These are phyloP conservation scores for Hylaea fasciaria DNA, from an alignment of 2,888 invertebrate genomes.

Conservation along the genomic window DNA sequence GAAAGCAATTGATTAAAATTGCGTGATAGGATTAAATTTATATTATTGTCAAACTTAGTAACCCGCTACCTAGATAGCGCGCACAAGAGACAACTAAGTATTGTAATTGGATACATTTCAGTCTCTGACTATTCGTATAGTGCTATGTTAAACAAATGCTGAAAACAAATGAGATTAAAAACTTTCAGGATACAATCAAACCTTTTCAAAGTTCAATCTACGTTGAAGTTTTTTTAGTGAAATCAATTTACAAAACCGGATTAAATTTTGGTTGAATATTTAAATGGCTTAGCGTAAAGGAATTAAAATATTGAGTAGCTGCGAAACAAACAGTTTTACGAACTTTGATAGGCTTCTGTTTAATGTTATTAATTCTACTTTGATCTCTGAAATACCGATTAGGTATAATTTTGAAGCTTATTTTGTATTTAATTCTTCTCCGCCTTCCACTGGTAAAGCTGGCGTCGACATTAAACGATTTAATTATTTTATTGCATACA, in stretches of 20 bases:
- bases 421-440: too few relatives aligned
- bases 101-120: neutral
- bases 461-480: neutral
- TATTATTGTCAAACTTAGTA: too few relatives aligned
- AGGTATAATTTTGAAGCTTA: too few relatives aligned
- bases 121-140: neutral
- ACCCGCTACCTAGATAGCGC: too few relatives aligned
- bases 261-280: slow-evolving; percentile 30
- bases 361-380: too few relatives aligned
- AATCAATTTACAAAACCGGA: slow-evolving; percentile 29
- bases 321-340: slow-evolving; percentile 13
- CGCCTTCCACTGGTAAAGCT: neutral
- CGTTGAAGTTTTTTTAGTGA: slow-evolving; percentile 28
- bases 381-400: too few relatives aligned
- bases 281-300: slow-evolving; percentile 21
- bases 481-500: neutral
- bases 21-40: too few relatives aligned
- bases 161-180: slow-evolving; percentile 34
- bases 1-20: too few relatives aligned
- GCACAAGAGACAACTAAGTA: too few relatives aligned
- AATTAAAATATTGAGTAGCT: slow-evolving; percentile 7
- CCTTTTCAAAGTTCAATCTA: slow-evolving; percentile 29
- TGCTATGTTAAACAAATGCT: neutral
- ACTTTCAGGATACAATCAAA: slow-evolving; percentile 33
- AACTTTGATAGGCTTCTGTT: slow-evolving; percentile 18